Conservation (phyloP, 2,797 vertebrate species). For the Gila robusta region DNA sequence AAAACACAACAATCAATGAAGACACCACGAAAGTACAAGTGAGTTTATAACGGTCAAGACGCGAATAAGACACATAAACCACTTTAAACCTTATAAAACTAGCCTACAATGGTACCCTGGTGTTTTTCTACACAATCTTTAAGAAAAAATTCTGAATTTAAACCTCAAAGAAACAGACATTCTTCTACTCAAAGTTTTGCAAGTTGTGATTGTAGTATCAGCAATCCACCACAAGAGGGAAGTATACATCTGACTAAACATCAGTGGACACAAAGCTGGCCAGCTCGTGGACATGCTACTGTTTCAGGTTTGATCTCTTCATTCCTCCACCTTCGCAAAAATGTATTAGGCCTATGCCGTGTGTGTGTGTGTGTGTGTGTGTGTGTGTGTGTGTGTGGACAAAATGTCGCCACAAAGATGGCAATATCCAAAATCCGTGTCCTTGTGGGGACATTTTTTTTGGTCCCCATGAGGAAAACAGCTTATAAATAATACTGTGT, state of each 20-base stretch:
- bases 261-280: neutral
- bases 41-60: neutral
- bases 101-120: neutral
- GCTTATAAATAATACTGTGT: too few species aligned
- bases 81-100: neutral
- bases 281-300: neutral
- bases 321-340: neutral
- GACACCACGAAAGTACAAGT: too few species aligned
- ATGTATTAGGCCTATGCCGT: neutral
- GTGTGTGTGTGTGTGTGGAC: neutral
- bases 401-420: too few species aligned
- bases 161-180: neutral
- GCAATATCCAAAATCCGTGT: too few species aligned
- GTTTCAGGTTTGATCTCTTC: neutral
- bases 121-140: neutral
- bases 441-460: too few species aligned
- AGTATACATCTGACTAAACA: slow-evolving; percentile 34
- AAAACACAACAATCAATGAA: neutral
- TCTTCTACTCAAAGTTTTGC: neutral
- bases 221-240: slow-evolving; percentile 63
- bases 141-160: neutral
- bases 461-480: too few species aligned
- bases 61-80: neutral
- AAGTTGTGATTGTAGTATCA: slow-evolving; percentile 12
- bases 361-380: neutral